Base-by-base conservation (phyloP, 2,888 invertebrate species). In the Willowsia nigromaculata region DNA sequence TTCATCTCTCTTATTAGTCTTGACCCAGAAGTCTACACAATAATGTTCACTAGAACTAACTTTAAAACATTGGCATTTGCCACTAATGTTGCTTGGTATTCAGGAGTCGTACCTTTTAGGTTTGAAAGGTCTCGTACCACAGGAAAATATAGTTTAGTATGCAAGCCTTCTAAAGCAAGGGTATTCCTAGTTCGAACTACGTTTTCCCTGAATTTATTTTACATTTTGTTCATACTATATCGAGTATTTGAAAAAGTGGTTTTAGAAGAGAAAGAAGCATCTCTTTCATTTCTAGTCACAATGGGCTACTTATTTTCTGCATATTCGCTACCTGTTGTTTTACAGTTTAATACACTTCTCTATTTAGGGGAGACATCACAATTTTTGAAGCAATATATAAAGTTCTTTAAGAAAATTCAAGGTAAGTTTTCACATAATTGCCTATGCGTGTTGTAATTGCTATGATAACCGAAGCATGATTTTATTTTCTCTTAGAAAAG, bases 61-160 rank as follows among this genome's bases (percentile, higher is more conserved):
- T 81, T 87, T 0, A 80, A 56, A 71, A 9, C 27, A 0, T 9
- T 81, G 1, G 56, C 22, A 15, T 56, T 87, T 18, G 80, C 47
- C 22, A 87, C 87, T 33, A 87, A 87, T 43, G n/a, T 81, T 27
- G 87, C 87, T 1, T 87, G 80, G 80, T 7, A 40, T 15, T 22
- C 5, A 18, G 87, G 87, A 1, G 53, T 68, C 6, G 40, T 87
- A 2, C 80, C 80, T 5, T 87, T 56, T 15, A 80, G n/a, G 18
- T 87, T 81, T 56, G 37, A 76, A 76, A 15, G 13, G 18, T 7
- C 3, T 27, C 6, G 50, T 40, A 5, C 18, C 5, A 37, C 33
- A 2, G 47, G 15, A 33, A 33, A 62, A 0, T 7, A 40, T 7
- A 25, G 43, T 56, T 33, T 80, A 1, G 25, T 65, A 11, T 37